Evolutionary conservation across 2,888 invertebrate genomes (phyloP).

Genomic region (Acrobasis consociella): DNA sequence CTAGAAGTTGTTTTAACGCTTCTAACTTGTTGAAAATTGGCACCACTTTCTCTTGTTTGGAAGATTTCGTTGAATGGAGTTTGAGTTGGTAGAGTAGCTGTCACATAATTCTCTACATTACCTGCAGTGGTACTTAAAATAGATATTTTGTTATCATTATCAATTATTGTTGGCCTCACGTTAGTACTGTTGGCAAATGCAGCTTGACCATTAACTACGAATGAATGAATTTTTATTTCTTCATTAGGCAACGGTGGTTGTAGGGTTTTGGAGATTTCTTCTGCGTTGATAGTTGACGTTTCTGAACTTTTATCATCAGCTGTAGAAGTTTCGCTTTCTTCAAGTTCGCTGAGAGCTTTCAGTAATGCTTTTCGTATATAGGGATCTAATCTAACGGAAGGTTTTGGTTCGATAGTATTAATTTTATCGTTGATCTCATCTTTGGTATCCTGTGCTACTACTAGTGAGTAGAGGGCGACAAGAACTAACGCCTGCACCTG

Average conservation of each 20-base stretch:
- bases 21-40: slow-evolving; percentile 66
- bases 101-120: slow-evolving; percentile 74
- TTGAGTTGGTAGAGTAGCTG: slow-evolving; percentile 64
- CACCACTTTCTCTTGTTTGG: slow-evolving; percentile 61
- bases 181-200: slow-evolving; percentile 64
- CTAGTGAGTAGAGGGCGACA: slow-evolving; percentile 50
- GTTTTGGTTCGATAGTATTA: slow-evolving; percentile 70
- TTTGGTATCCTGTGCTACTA: slow-evolving; percentile 56
- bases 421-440: slow-evolving; percentile 59
- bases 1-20: slow-evolving; percentile 60
- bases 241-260: slow-evolving; percentile 50
- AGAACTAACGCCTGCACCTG: slow-evolving; percentile 63
- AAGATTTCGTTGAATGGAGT: slow-evolving; percentile 70
- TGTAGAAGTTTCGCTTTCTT: slow-evolving; percentile 80
- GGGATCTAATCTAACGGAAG: slow-evolving; percentile 86
- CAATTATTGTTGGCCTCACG: slow-evolving; percentile 58
- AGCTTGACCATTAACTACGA: slow-evolving; percentile 75
- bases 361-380: slow-evolving; percentile 89
- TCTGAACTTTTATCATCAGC: slow-evolving; percentile 67
- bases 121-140: slow-evolving; percentile 71
- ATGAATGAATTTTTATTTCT: slow-evolving; percentile 82
- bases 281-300: slow-evolving; percentile 46
- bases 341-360: slow-evolving; percentile 89
- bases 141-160: slow-evolving; percentile 69
- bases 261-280: slow-evolving; percentile 58